Base-by-base conservation (phyloP, 1,140 invertebrate genomes). In the Drosophila saltans region DNA sequence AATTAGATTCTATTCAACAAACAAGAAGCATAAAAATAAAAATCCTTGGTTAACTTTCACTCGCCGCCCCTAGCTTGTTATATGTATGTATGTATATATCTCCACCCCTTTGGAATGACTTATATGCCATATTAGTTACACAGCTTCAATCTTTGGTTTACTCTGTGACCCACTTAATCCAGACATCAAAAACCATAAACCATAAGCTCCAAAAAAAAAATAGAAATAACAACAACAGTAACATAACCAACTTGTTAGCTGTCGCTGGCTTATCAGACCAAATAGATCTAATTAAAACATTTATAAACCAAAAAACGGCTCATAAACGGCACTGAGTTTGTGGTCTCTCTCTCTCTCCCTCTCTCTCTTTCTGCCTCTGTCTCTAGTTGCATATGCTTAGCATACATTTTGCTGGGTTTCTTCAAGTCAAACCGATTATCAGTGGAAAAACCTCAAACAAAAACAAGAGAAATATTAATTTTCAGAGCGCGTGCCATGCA, bases 231-330 rank as follows among this genome's bases (percentile, higher is more conserved):
- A 16, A 16, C 9, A 24, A 52, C 45, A 52, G 78, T 62, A 69
- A 73, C 75, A 68, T 39, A 86, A 77, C 72, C 80, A 88, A 86
- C 83, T 88, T 83, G 83, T 88, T 83, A 70, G 80, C 84, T 80
- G 83, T 88, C 83, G 67, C 79, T 58, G 69, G 72, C 83, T 89
- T 89, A 86, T 86, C 83, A 86, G 73, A 69, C 81, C 83, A 82
- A 89, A 86, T 83, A 83, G 71, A 86, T 86, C 83, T 86, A 86
- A 86, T 86, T 86, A 86, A 86, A 86, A 86, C 83, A 86, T 86
- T 86, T 83, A 89, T 86, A 86, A 86, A 73, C 84, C 84, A 66
- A 82, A n/a, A 77, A 78, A 66, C 69, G 70, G 64, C 72, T 80
- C 75, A 86, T 79, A 85, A 85, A 85, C 83, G 82, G 82, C 82